Conservation (phyloP, 92 coral and sea anemone species). For the Isaurus tuberculatus region DNA sequence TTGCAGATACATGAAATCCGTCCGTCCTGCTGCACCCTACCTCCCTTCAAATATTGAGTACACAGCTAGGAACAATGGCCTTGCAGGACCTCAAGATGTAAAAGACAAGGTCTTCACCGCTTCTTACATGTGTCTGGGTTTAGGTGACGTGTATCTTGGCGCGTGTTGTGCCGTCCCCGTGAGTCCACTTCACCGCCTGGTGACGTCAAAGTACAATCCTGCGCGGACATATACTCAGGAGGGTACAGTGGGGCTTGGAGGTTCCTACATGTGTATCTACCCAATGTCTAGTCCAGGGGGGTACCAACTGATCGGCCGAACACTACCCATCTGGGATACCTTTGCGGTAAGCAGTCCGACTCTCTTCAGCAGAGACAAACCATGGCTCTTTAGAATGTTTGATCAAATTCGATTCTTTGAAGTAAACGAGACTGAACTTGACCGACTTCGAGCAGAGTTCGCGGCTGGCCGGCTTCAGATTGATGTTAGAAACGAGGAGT, state of each 20-base stretch:
- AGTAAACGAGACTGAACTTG: conserved; percentile 61
- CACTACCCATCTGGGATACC: conserved; percentile 73
- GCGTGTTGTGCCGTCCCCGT: conserved; percentile 76
- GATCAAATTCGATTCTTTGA: conserved; percentile 68
- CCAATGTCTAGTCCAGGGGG: conserved; percentile 81
- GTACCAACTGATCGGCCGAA: conserved; percentile 70
- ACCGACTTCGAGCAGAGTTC: conserved; percentile 55
- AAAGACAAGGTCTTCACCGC: conserved; percentile 61
- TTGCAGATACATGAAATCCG: conserved; percentile 64
- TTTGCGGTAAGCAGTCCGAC: conserved; percentile 50
- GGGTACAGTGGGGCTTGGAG: conserved; percentile 75
- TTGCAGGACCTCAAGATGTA: conserved; percentile 52
- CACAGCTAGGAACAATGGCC: conserved; percentile 61
- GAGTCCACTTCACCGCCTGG: conserved; percentile 69
- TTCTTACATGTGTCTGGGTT: conserved; percentile 74
- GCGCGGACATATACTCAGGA: conserved; percentile 77
- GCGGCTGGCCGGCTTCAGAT: conserved; percentile 52
- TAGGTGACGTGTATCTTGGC: conserved; percentile 76
- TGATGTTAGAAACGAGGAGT: conserved; percentile 45
- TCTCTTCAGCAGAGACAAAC: conserved; percentile 63
- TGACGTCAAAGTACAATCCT: conserved; percentile 70
- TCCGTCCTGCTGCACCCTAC: conserved; percentile 67
- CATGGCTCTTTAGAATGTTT: conserved; percentile 72
- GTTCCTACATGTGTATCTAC: conserved; percentile 78
- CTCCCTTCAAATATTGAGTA: conserved; percentile 75